Conservation (phyloP, 2,888 invertebrate genomes). For the Odiellus spinosus region DNA sequence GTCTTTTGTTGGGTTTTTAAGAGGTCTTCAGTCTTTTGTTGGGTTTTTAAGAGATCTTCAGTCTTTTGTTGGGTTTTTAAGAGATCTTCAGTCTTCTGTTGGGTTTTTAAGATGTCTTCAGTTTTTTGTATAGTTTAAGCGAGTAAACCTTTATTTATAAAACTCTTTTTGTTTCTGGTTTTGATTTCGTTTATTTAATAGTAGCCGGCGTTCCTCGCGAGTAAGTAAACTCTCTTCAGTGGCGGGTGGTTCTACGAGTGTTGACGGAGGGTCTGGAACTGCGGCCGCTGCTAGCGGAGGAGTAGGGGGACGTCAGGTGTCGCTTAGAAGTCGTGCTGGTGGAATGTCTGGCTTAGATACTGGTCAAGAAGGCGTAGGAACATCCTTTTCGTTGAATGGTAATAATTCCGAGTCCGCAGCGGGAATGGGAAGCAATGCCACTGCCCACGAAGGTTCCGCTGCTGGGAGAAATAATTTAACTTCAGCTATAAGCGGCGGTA, state of each 20-base stretch:
- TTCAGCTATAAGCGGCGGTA: too few relatives aligned
- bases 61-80: too few relatives aligned
- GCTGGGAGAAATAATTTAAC: too few relatives aligned
- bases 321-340: slow-evolving; percentile 13
- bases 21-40: too few relatives aligned
- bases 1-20: too few relatives aligned
- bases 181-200: slow-evolving; percentile 9
- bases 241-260: too few relatives aligned
- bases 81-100: too few relatives aligned
- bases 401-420: not conserved
- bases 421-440: slow-evolving; percentile 8
- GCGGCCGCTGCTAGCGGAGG: slow-evolving; percentile 18
- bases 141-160: slow-evolving; percentile 1
- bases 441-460: slow-evolving; percentile 4
- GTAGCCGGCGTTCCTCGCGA: slow-evolving; percentile 36
- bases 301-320: slow-evolving; percentile 15
- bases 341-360: slow-evolving; percentile 17
- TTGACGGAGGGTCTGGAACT: slow-evolving; percentile 13
- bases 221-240: slow-evolving; percentile 30
- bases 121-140: slow-evolving; percentile 3
- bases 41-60: too few relatives aligned
- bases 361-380: slow-evolving; percentile 14
- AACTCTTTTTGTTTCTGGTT: slow-evolving; percentile 2
- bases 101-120: not conserved
- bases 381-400: slow-evolving; percentile 11